Percentiles rank a stretch among this genome's conserved stretches.
Evolutionary conservation across 2,113 vertebrate genomes (phyloP).

Genomic region (Neotoma lepida): DNA sequence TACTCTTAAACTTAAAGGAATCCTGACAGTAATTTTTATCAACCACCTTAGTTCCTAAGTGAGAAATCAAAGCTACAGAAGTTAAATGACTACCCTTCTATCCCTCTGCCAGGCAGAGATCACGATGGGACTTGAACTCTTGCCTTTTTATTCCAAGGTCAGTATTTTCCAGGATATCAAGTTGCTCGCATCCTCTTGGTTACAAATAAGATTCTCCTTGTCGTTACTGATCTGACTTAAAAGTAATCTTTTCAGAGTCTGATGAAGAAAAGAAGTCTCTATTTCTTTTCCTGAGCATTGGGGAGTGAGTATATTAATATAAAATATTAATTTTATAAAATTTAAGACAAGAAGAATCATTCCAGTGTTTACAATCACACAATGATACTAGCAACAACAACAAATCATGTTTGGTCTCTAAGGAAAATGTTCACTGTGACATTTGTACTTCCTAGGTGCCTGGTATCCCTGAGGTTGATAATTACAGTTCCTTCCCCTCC

Average conservation of each 20-base stretch:
- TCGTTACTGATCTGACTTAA: background rate
- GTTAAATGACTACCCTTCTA: background rate
- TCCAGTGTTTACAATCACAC: background rate
- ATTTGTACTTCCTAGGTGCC: conserved; percentile 53
- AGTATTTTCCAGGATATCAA: conserved; percentile 64
- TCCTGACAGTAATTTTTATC: background rate
- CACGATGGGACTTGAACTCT: conserved; percentile 59
- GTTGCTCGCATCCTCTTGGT: conserved; percentile 53
- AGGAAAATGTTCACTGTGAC: conserved; percentile 51
- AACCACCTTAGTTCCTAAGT: background rate
- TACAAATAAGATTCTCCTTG: conserved; percentile 60
- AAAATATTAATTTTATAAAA: background rate
- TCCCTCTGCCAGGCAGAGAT: conserved; percentile 38
- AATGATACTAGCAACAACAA: conserved; percentile 46
- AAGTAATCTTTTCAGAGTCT: background rate
- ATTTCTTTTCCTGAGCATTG: background rate
- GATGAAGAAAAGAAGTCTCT: background rate
- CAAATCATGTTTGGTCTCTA: conserved; percentile 56
- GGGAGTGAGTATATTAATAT: background rate
- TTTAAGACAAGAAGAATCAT: background rate
- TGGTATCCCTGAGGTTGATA: conserved; percentile 26
- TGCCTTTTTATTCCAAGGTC: conserved; percentile 53
- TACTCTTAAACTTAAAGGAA: background rate
- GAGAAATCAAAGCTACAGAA: conserved; percentile 51
- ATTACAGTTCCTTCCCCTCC: conserved; percentile 58